Evolutionary conservation across 2,113 vertebrate genomes (phyloP), one percentile per base, ranked within the genome.

Genomic region (Eidolon helvum): DNA sequence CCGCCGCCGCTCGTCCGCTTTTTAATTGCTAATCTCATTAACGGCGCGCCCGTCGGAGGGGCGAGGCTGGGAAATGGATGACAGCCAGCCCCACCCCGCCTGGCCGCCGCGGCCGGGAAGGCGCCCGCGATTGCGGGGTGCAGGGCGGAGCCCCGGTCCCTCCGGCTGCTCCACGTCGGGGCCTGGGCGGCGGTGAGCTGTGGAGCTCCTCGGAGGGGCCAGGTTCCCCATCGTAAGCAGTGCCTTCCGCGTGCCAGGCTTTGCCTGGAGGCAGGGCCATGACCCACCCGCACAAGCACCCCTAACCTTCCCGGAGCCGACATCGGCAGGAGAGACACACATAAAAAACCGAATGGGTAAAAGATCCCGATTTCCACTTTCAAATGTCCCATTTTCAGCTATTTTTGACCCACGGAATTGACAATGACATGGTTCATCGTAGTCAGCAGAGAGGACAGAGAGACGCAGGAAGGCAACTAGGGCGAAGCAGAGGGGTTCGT

Each of bases 21-120:
- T 98, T 99, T 98, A 99, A 99, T 98, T 97, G 97, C 98, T 99
- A 99, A 98, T 99, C 98, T 99, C 98, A 98, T 99, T 99, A 99
- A 99, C 98, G 94, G 98, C 84, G 97, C 98, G 97, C 98, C 97
- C 86, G 96, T 94, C 79, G 92, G 87, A 97, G 96, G 97, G 98
- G 98, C 98, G 98, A 98, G 98, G 98, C 98, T 98, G 97, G 98
- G 98, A 98, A 98, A 98, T 98, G 98, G 98, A 96, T 97, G 98
- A 98, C 97, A 96, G 97, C 65, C 28, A 69, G 93, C 92, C 92
- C 98, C 97, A 93, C 96, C 97, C 83, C 59, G 65, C 79, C 50
- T 0, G 57, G 75, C 82, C 50, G 7, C 71, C 18, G 71, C 40
- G 1, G n/a, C 65, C 18, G 8, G 90, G 90, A 48, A 94, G 95